phyloP scores from a whole-genome alignment of 2,113 vertebrate genomes.

The Channa maculata region DNA sequence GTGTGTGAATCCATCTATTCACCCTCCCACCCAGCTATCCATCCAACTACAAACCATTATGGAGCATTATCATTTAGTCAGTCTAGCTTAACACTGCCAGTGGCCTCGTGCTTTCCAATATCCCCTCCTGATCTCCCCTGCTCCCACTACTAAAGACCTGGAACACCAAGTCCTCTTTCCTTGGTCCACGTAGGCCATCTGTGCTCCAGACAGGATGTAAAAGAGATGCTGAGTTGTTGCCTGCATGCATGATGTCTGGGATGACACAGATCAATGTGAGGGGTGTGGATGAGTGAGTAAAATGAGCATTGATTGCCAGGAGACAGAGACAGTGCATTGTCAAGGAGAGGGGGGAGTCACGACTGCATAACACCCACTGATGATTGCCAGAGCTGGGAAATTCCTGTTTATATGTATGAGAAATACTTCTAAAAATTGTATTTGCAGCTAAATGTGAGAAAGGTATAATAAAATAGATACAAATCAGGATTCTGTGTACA shows the following conservation, averaged over 20 bases:
- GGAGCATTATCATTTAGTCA: constrained; percentile 41
- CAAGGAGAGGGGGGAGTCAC: constrained; percentile 32
- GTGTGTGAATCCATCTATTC: constrained; percentile 2
- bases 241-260: constrained; percentile 56
- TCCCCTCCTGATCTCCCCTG: constrained; percentile 41
- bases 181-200: constrained; percentile 57
- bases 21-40: constrained; percentile 8
- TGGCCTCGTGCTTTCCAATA: constrained; percentile 30
- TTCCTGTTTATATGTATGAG: not conserved
- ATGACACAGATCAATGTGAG: constrained; percentile 60
- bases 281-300: constrained; percentile 71
- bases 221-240: constrained; percentile 38
- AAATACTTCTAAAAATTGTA: constrained; percentile 13
- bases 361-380: constrained; percentile 37
- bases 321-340: constrained; percentile 34
- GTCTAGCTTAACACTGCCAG: constrained; percentile 33
- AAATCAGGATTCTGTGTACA: not conserved
- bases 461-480: not conserved
- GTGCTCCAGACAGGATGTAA: constrained; percentile 39
- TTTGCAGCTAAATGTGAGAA: not conserved
- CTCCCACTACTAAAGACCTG: constrained; percentile 44
- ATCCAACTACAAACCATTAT: constrained; percentile 51
- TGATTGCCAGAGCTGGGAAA: constrained; percentile 29
- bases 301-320: constrained; percentile 73
- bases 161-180: constrained; percentile 44